phyloP scores from a whole-genome alignment of 2,888 invertebrate species.

The Sinohyriopsis cumingii region DNA sequence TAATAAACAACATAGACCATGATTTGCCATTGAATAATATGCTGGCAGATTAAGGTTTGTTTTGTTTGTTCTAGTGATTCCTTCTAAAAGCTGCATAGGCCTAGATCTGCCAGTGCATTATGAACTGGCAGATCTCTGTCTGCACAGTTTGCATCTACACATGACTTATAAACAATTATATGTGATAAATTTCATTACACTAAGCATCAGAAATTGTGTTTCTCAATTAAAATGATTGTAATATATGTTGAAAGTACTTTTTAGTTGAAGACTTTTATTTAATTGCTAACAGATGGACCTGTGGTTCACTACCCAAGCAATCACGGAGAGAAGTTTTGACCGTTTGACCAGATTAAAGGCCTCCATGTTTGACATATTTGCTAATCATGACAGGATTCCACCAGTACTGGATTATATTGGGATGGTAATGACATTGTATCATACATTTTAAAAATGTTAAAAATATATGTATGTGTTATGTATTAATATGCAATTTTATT shows the following conservation, averaged over 20 bases:
- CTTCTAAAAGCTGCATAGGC: too few species aligned
- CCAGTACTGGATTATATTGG: conserved; percentile 63
- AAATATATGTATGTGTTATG: background rate
- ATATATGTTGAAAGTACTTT: too few species aligned
- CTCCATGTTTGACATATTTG: conserved; percentile 68
- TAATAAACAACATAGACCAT: too few species aligned
- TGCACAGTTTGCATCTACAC: too few species aligned
- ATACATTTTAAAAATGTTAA: background rate
- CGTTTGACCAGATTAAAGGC: conserved; percentile 61
- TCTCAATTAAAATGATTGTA: too few species aligned
- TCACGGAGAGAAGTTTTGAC: conserved; percentile 45
- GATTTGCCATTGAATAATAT: too few species aligned
- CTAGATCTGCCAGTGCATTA: too few species aligned
- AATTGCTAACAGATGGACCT: conserved; percentile 55
- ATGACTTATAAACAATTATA: background rate
- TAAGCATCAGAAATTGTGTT: background rate
- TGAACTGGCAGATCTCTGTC: too few species aligned
- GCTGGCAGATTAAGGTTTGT: too few species aligned
- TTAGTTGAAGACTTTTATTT: too few species aligned
- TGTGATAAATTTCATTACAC: background rate
- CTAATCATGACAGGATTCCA: conserved; percentile 57
- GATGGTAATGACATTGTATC: conserved; percentile 55
- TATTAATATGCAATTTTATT: background rate
- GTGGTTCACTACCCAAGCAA: conserved; percentile 59
- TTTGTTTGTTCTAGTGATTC: too few species aligned